Conservation (phyloP, 2,888 invertebrate species). For the Cyaniris semiargus region DNA sequence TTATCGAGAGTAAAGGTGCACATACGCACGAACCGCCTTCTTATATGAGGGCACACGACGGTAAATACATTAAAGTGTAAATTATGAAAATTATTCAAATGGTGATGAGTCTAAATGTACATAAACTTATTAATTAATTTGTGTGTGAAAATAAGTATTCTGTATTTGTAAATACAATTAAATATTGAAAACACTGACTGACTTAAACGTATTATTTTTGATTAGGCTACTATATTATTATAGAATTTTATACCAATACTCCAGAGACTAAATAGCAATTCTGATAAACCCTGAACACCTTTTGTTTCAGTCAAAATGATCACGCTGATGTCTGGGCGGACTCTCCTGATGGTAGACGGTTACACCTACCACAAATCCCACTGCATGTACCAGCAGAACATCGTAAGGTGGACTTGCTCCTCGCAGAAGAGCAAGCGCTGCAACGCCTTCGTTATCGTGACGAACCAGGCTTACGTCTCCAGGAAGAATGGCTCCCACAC, state of each 20-base stretch:
- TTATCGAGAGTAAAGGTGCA: constrained; percentile 37
- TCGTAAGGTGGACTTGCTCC: constrained; percentile 43
- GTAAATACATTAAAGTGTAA: constrained; percentile 36
- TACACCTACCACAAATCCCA: constrained; percentile 43
- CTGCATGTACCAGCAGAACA: constrained; percentile 35
- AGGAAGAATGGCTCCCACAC: constrained; percentile 22
- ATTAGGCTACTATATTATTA: background rate
- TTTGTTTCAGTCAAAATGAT: constrained; percentile 31
- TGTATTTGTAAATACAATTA: background rate
- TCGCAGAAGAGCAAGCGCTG: constrained; percentile 39
- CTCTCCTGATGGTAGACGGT: constrained; percentile 42
- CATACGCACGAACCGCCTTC: constrained; percentile 42
- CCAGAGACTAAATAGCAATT: background rate
- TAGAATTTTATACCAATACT: background rate
- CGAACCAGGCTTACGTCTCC: constrained; percentile 15
- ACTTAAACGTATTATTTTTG: background rate
- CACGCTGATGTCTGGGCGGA: background rate
- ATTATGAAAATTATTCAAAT: background rate
- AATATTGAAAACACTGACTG: background rate
- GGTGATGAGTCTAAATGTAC: background rate
- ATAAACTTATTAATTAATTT: background rate
- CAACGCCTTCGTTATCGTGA: constrained; percentile 34
- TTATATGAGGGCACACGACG: constrained; percentile 37
- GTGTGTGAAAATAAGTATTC: background rate
- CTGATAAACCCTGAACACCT: background rate